Evolutionary conservation across 2,797 vertebrate genomes (phyloP).

Genomic region (Chelon labrosus): DNA sequence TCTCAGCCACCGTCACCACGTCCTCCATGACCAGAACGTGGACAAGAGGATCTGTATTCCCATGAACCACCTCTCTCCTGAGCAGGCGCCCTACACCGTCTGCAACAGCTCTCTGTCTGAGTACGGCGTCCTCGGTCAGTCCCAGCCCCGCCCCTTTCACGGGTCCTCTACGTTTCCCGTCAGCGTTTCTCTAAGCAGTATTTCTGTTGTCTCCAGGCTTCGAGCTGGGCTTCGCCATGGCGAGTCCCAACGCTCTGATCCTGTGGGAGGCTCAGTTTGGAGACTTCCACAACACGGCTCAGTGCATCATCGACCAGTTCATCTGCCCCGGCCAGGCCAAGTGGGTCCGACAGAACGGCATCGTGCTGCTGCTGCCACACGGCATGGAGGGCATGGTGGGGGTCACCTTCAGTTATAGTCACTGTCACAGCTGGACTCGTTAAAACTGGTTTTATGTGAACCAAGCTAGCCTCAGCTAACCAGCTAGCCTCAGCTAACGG

Average conservation of each 20-base stretch:
- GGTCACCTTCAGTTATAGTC: background rate
- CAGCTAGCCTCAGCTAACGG: too few relatives aligned
- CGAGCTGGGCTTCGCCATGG: conserved; percentile 93
- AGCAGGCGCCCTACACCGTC: conserved; percentile 95
- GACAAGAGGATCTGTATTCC: conserved; percentile 96
- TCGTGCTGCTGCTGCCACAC: conserved; percentile 92
- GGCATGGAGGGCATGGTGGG: conserved; percentile 95
- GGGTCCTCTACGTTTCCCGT: too few relatives aligned
- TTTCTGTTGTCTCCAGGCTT: conserved; percentile 82
- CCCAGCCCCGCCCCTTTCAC: too few relatives aligned
- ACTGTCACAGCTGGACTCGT: too few relatives aligned
- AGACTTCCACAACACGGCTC: conserved; percentile 94
- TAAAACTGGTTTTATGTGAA: too few relatives aligned
- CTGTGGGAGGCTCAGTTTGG: conserved; percentile 95
- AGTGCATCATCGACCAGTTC: conserved; percentile 96
- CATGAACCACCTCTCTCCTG: conserved; percentile 93
- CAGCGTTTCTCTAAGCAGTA: too few relatives aligned
- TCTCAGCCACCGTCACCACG: conserved; percentile 94
- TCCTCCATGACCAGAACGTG: conserved; percentile 95
- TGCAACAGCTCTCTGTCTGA: conserved; percentile 97
- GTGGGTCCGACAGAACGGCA: conserved; percentile 94
- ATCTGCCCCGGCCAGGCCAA: conserved; percentile 93
- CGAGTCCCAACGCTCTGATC: conserved; percentile 91
- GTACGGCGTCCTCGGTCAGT: conserved; percentile 93
- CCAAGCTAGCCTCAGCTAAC: too few relatives aligned